Evolutionary conservation across 2,888 invertebrate genomes (phyloP).

Genomic region (Sminthurides aquaticus): DNA sequence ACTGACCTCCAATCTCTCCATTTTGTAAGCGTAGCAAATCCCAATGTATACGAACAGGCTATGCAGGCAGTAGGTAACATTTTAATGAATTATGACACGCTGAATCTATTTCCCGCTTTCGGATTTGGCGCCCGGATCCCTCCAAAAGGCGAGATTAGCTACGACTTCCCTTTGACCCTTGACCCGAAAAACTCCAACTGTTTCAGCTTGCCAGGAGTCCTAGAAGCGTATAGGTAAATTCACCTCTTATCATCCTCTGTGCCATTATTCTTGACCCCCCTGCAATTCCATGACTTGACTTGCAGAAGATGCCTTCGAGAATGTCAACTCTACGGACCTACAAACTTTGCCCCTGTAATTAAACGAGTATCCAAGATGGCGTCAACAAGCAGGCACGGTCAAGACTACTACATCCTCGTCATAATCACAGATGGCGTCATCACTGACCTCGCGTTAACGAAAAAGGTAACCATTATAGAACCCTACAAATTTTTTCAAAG

Average conservation of each 20-base stretch:
- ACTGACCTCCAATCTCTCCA: slow-evolving; percentile 37
- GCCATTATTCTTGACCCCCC: background rate
- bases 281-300: background rate
- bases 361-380: slow-evolving; percentile 48
- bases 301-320: slow-evolving; percentile 39
- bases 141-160: slow-evolving; percentile 49
- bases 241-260: background rate
- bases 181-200: slow-evolving; percentile 49
- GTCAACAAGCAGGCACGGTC: slow-evolving; percentile 46
- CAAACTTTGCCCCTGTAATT: slow-evolving; percentile 53
- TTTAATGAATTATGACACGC: slow-evolving; percentile 50
- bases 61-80: slow-evolving; percentile 48
- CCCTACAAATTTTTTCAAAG: too few species aligned
- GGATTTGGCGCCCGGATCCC: slow-evolving; percentile 51
- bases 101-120: slow-evolving; percentile 51
- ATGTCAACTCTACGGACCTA: slow-evolving; percentile 52
- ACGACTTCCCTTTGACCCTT: slow-evolving; percentile 48
- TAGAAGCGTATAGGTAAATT: slow-evolving; percentile 48
- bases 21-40: slow-evolving; percentile 32
- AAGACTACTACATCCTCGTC: slow-evolving; percentile 51
- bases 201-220: slow-evolving; percentile 48
- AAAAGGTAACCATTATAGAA: too few species aligned
- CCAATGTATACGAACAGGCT: slow-evolving; percentile 49
- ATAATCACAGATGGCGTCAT: slow-evolving; percentile 55
- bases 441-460: slow-evolving; percentile 54